phyloP scores from a whole-genome alignment of 2,113 vertebrate genomes.

The Lanius collurio region DNA sequence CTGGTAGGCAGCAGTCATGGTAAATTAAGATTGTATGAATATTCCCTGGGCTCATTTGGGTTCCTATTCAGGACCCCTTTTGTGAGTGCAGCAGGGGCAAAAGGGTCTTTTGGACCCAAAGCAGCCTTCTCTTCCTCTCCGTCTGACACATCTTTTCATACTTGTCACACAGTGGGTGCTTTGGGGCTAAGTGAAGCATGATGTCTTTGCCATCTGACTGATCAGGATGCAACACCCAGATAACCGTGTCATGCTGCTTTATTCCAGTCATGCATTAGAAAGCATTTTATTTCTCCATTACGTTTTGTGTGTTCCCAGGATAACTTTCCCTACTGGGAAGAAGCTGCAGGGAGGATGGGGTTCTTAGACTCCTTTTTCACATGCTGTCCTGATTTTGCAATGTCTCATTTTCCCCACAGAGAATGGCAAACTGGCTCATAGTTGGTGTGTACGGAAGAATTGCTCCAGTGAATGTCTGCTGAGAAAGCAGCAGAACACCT shows the following conservation, averaged over 20 bases:
- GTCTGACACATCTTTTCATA: background rate
- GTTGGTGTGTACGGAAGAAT: background rate
- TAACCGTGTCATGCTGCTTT: background rate
- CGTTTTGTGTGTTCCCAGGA: background rate
- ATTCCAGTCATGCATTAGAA: constrained; percentile 36
- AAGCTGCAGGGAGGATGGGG: background rate
- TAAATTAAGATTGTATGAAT: background rate
- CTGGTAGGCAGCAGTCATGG: constrained; percentile 27
- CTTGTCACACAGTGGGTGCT: background rate
- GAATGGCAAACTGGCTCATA: background rate
- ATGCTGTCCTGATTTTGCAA: background rate
- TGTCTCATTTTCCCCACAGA: background rate
- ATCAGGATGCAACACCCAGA: background rate
- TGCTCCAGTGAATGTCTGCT: background rate
- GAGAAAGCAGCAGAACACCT: background rate
- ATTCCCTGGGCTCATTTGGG: constrained; percentile 19
- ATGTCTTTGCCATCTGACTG: background rate
- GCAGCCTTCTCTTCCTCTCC: background rate
- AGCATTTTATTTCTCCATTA: constrained; percentile 8
- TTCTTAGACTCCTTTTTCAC: background rate
- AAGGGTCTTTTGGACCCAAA: background rate
- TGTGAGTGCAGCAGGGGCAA: background rate
- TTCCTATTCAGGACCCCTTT: background rate
- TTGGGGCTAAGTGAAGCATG: background rate
- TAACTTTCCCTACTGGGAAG: background rate